Base-by-base conservation (phyloP, 2,888 invertebrate species). In the Cantharis flavilabris region DNA sequence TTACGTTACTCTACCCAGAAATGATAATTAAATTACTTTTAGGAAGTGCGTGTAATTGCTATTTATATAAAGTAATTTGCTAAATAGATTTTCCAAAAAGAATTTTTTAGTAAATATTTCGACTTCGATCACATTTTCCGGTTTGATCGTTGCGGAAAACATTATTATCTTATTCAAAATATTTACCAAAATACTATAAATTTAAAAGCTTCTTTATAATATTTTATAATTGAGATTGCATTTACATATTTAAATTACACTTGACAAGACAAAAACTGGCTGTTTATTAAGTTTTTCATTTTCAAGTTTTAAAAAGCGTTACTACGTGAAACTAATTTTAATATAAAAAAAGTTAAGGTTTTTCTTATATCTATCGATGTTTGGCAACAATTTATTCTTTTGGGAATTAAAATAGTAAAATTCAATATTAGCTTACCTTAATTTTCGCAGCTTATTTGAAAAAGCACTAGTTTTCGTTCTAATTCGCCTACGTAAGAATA, bases 401-500 rank as follows among this genome's bases (percentile, higher is more conserved):
- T 1, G 5, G 4, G 5, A 23, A 26, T 9, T 26, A 26, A 26
- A 30, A 30, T 10, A 30, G n/a, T 49, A 9, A n/a, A 49, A n/a
- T 49, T 13, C 13, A 49, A n/a, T 49, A 49, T 49, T 5, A 49
- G 4, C 49, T 49, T 49, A 49, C 49, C 49, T 49, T 49, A 49
- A 49, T 49, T 49, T 49, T 49, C n/a, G 49, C n/a, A n/a, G 49
- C 49, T 49, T 49, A 49, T n/a, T 49, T 49, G 49, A 49, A 49
- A 30, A 49, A 49, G 49, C n/a, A 23, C 13, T 23, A 26, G 5
- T 67, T 72, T 77, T 77, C 74, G 77, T 77, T 67, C 77, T 73
- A 69, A 69, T 69, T 74, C 69, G 74, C 73, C 71, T 62, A 77
- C 71, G 73, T 70, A 23, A 72, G 73, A 65, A 75, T 75, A 77